A percentile compares a stretch with the other conserved stretches of the same genome.
Conservation (phyloP, 2,888 invertebrate genomes). For the Invenusta paracnida region DNA sequence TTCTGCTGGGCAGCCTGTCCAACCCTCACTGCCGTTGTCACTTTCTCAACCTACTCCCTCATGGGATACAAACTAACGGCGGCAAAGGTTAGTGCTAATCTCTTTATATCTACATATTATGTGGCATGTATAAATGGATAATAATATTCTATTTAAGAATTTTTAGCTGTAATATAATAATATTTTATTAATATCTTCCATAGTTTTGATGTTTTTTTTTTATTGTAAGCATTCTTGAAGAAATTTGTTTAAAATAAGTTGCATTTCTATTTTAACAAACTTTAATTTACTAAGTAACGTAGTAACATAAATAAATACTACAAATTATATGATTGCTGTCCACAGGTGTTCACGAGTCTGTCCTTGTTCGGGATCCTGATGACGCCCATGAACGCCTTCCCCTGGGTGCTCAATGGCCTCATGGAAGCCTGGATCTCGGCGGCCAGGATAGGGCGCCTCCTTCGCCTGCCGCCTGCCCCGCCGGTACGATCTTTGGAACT, state of each 20-base stretch:
- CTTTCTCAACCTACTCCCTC: constrained; percentile 62
- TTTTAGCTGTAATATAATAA: too few relatives aligned
- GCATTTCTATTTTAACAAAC: constrained; percentile 30
- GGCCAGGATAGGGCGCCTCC: constrained; percentile 75
- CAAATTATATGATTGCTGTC: too few relatives aligned
- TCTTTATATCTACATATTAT: too few relatives aligned
- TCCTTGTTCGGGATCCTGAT: constrained; percentile 92
- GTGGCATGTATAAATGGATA: too few relatives aligned
- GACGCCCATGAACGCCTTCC: constrained; percentile 88
- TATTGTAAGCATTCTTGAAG: too few relatives aligned
- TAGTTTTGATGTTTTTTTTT: too few relatives aligned
- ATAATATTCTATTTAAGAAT: too few relatives aligned
- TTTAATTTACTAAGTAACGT: neutral
- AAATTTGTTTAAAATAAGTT: too few relatives aligned
- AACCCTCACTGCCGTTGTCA: constrained; percentile 65
- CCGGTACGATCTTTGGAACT: too few relatives aligned
- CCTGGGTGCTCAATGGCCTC: constrained; percentile 93
- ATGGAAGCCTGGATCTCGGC: constrained; percentile 92
- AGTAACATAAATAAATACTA: constrained; percentile 54
- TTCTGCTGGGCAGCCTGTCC: constrained; percentile 98
- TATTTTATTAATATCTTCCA: too few relatives aligned
- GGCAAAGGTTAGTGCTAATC: too few relatives aligned
- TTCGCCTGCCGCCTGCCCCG: constrained; percentile 56
- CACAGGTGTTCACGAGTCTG: constrained; percentile 78
- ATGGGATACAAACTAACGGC: constrained; percentile 74